Conservation (phyloP, 2,113 vertebrate species). For the Eolophus roseicapilla region DNA sequence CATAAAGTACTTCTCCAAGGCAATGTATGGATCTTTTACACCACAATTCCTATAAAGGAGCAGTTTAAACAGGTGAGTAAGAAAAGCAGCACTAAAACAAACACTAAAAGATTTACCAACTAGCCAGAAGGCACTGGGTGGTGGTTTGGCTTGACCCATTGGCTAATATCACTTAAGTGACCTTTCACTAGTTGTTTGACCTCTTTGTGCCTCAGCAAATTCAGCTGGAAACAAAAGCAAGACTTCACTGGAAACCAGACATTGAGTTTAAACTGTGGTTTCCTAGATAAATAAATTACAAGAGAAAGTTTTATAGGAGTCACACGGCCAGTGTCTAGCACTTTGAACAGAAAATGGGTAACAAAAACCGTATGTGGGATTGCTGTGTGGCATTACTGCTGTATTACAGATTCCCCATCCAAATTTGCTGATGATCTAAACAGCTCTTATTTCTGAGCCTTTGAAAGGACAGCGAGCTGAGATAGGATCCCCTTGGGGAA, state of each 20-base stretch:
- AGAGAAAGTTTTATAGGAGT: constrained; percentile 60
- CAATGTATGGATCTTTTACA: not conserved
- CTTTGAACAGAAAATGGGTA: constrained; percentile 64
- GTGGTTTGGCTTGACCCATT: not conserved
- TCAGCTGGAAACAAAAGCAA: constrained; percentile 60
- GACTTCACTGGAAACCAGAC: constrained; percentile 71
- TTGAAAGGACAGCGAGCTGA: not conserved
- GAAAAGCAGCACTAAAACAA: not conserved
- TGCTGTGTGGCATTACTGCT: constrained; percentile 41
- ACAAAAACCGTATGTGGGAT: constrained; percentile 40
- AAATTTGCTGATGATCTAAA: constrained; percentile 14
- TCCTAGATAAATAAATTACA: constrained; percentile 75
- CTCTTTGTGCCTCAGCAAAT: constrained; percentile 38
- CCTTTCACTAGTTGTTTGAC: constrained; percentile 38
- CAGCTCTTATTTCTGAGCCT: not conserved
- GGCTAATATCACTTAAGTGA: constrained; percentile 21
- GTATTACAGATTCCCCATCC: constrained; percentile 14
- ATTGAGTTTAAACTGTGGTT: constrained; percentile 71
- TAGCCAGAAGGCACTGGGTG: not conserved
- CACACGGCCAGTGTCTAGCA: constrained; percentile 57
- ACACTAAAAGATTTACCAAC: not conserved
- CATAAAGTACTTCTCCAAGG: not conserved
- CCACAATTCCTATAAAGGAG: not conserved
- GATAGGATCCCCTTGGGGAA: not conserved
- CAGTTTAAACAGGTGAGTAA: not conserved